Percentiles rank a stretch among this genome's conserved stretches.
Evolutionary conservation across 2,888 invertebrate species (phyloP).

Genomic region (Colletes collaris): DNA sequence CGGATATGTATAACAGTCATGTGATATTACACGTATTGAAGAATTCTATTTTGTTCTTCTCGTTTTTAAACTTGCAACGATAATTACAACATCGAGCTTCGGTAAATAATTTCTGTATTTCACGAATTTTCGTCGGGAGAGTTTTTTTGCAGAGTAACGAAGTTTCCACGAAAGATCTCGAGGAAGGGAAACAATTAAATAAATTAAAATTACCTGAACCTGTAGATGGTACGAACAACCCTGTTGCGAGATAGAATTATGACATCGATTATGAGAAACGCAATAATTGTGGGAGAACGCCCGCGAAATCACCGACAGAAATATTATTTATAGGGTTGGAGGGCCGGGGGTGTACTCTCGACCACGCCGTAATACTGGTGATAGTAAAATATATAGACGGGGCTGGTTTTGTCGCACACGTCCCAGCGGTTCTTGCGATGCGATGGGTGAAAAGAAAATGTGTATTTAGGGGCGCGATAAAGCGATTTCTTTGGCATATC

Average conservation of each 20-base stretch:
- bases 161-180: not conserved
- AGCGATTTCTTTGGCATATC: conserved; percentile 15
- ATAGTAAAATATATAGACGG: conserved; percentile 63
- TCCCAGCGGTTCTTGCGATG: conserved; percentile 29
- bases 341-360: conserved; percentile 37
- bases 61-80: not conserved
- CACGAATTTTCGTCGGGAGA: no score
- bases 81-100: no score
- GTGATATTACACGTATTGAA: not conserved
- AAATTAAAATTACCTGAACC: conserved; percentile 47
- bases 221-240: conserved; percentile 51
- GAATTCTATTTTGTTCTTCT: not conserved
- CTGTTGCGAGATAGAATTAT: conserved; percentile 61
- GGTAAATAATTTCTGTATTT: no score
- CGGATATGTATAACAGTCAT: not conserved
- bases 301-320: conserved; percentile 60
- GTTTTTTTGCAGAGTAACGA: not conserved
- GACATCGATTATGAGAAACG: conserved; percentile 67
- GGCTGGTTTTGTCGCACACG: conserved; percentile 47
- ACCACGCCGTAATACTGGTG: conserved; percentile 60
- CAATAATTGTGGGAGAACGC: conserved; percentile 67
- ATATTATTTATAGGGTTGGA: conserved; percentile 62
- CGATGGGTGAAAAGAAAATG: conserved; percentile 20
- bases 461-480: conserved; percentile 1
- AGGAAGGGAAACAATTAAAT: conserved; percentile 18